Evolutionary conservation across 2,888 invertebrate species (phyloP), one percentile per base, ranked within the genome.

Genomic region (Neoascia interrupta): DNA sequence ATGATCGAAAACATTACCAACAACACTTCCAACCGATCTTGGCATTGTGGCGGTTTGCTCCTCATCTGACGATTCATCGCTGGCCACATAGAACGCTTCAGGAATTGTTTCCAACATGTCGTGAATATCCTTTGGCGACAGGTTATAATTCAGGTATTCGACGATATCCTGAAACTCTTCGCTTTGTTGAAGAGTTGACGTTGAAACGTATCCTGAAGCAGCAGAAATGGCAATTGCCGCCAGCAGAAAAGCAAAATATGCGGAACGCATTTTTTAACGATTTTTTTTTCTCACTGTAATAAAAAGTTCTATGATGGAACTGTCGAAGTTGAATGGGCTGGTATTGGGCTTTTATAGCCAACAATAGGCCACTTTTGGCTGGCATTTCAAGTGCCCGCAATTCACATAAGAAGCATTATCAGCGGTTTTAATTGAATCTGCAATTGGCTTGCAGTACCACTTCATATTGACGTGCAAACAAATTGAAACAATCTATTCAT

Each of bases 41-140:
- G n/a, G n/a, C n/a, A 5, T 6, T 31, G 8, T 3, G 6, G 11
- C 49, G 2, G 34, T 6, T 1, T 61, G 45, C 2, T 61, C 26
- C 6, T 53, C 47, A 1, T 10, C 36, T 2, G 26, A n/a, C 8
- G 23, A 18, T 6, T 49, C 28, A 6, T 45, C 69, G 11, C 16
- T 6, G 5, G 26, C 15, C 11, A 13, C 21, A 1, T 26, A 19
- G 10, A 66, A 11, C 1, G 26, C 69, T 16, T 61, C 60, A 4
- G 69, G 60, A 2, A 74, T 6, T 1, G 18, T 3, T 1, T 31
- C 13, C 11, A 74, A 11, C 19, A 74, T 36, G 31, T 74, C 69
- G 1, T 69, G 5, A 3, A 74, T 68, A 5, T 74, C 74, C 11
- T 6, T 69, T 47, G 69, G 60, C 1, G 74, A 74, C 0, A 69